Evolutionary conservation across 2,113 vertebrate genomes (phyloP).

Genomic region (Pandion haliaetus): DNA sequence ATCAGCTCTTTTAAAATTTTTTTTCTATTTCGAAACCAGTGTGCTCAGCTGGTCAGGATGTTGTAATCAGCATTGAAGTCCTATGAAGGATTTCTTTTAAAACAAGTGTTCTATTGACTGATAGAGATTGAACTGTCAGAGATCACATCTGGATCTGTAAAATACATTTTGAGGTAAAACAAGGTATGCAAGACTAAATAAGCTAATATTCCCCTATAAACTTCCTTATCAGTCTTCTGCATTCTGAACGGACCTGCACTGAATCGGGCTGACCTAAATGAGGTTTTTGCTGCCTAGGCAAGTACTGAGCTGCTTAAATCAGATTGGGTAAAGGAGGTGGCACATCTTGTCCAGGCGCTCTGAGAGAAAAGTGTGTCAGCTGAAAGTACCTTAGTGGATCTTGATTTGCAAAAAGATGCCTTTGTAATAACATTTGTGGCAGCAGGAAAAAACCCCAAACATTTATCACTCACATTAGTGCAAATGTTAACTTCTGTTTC

Average conservation of each 20-base stretch:
- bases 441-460: background rate
- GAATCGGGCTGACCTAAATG: background rate
- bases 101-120: background rate
- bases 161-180: background rate
- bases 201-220: background rate
- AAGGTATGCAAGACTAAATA: background rate
- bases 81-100: background rate
- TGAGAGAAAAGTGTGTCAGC: background rate
- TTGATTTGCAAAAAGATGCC: background rate
- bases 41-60: background rate
- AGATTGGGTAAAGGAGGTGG: background rate
- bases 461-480: background rate
- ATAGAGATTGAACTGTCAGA: background rate
- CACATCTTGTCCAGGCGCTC: background rate
- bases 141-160: background rate
- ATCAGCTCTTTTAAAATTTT: background rate
- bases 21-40: background rate
- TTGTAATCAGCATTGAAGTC: background rate
- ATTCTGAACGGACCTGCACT: background rate
- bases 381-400: background rate
- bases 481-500: background rate
- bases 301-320: background rate
- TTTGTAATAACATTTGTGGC: background rate
- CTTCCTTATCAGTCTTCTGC: background rate
- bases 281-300: background rate